A percentile compares a stretch with the other conserved stretches of the same genome.
Conservation (phyloP, 2,113 vertebrate genomes). For the Panurus biarmicus region DNA sequence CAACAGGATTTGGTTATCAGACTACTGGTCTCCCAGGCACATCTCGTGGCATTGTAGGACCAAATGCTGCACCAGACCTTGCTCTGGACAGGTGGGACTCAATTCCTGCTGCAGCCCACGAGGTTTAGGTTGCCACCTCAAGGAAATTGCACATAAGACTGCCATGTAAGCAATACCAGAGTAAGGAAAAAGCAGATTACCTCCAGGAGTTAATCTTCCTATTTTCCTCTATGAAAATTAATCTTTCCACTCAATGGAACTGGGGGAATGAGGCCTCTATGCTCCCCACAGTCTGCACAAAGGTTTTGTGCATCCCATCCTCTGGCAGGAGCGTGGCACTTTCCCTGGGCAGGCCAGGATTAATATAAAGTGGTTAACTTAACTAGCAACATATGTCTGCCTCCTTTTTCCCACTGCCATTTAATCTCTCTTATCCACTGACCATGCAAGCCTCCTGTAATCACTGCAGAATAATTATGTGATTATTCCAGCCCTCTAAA, state of each 20-base stretch:
- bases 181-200: not conserved
- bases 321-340: not conserved
- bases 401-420: slow-evolving; percentile 24
- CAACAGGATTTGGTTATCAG: not conserved
- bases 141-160: fast-evolving
- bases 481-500: slow-evolving; percentile 62
- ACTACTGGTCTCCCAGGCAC: not conserved
- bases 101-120: not conserved
- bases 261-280: not conserved
- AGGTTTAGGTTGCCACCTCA: not conserved
- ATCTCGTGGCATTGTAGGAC: not conserved
- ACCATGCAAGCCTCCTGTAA: slow-evolving; percentile 39
- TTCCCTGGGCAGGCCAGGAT: not conserved
- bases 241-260: not conserved
- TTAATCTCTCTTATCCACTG: slow-evolving; percentile 56
- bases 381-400: slow-evolving; percentile 48
- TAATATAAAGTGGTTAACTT: slow-evolving; percentile 30
- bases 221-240: not conserved
- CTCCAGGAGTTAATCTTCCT: not conserved
- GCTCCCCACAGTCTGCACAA: not conserved
- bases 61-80: not conserved
- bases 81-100: not conserved
- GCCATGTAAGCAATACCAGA: not conserved
- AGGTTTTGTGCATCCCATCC: not conserved
- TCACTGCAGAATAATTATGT: slow-evolving; percentile 57